Evolutionary conservation across 2,113 vertebrate species (phyloP), one percentile per base, ranked within the genome.

Genomic region (Vulpes ferrilata): DNA sequence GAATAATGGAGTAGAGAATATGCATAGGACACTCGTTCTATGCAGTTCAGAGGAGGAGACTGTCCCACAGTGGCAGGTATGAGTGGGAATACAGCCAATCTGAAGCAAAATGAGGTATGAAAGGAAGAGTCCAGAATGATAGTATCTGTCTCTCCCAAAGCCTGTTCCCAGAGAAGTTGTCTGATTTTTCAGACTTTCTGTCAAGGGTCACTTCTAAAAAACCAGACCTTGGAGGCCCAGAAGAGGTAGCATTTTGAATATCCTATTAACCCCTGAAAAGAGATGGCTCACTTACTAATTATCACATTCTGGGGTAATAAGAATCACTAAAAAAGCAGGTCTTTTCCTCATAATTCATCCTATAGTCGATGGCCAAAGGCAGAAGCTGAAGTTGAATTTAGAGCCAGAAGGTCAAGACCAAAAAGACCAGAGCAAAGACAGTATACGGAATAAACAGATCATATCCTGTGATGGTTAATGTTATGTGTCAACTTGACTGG

Each of bases 291-390:
- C 48, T 82, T 67, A 27, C 19, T 82, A 89, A 65, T 93, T 80
- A 17, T 65, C 83, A 38, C 1, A 73, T 91, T 80, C 78, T 7
- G 11, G 22, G 32, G 11, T 53, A 80, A 80, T 7, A 74, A 53
- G 35, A 96, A 93, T 91, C 81, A 90, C 71, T 53, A 84, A 84
- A 85, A 62, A 76, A 62, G 43, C n/a, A 64, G 17, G 32, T 59
- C 3, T 79, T 91, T 84, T 69, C 65, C 19, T 95, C 8, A 53
- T 48, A 74, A 95, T 80, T 88, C 27, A 67, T 20, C 25, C 10
- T 48, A 1, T 27, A 79, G 43, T 17, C 43, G 2, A 48, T 27
- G n/a, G 38, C 4, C 6, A 73, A 83, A 73, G 94, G 27, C 67
- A 83, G n/a, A 62, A 65, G 38, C 48, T 20, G 3, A 79, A 55